Evolutionary conservation across 2,888 invertebrate species (phyloP), one percentile per base, ranked within the genome.

Genomic region (Drosophila stalkeri): DNA sequence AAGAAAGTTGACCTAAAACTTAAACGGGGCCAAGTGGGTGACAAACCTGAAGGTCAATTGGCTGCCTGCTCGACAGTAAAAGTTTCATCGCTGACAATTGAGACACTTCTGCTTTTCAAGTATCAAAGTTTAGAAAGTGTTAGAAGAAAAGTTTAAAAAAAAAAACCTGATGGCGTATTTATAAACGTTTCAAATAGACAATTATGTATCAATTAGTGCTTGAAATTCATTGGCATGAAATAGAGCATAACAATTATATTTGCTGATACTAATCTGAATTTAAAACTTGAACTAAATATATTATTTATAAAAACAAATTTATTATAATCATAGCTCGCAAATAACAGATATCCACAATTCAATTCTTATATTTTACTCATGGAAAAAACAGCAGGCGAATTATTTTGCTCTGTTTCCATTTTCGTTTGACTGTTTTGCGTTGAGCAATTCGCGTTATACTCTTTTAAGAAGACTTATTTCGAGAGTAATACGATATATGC

Each of bases 1-100:
- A 59, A 52, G 61, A 80, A 82, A 82, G 65, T 80, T 75, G 54
- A 14, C 43, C 69, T 20, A 41, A 49, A 78, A 81, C 70, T 77
- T 68, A 23, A 68, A 63, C 60, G 49, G 63, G 61, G 47, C 4
- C 69, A 75, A 80, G 61, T 66, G 64, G 65, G 44, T 59, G 71
- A 60, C 55, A 51, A 52, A 37, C 51, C 63, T 69, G 71, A 63
- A 66, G 77, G 77, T 80, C 78, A 77, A 67, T 46, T 59, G 18
- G 65, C 47, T 51, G 23, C 20, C 62, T 12, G 46, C 39, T 64
- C 44, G 54, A 55, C 63, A 49, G 64, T 74, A 56, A 77, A 70
- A 70, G 35, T 74, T 69, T 39, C 39, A 44, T 18, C 16, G 33
- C 43, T 51, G 47, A 4, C 56, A 66, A 52, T 62, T 51, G 20